Percentiles rank a stretch among this genome's conserved stretches.
phyloP scores from a whole-genome alignment of 2,888 invertebrate species.

The Alitta virens region DNA sequence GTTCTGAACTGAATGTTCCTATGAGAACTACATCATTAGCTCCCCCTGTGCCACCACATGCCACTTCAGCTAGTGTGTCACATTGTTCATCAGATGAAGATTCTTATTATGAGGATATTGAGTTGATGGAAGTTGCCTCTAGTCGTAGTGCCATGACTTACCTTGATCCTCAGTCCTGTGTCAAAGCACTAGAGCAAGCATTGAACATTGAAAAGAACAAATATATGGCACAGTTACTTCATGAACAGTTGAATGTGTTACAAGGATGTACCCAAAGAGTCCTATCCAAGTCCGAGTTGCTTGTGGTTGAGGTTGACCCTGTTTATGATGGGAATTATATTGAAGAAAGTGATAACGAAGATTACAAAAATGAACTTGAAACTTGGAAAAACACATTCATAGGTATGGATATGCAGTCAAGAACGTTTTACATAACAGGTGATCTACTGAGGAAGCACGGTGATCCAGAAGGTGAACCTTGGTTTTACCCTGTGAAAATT shows the following conservation, averaged over 20 bases:
- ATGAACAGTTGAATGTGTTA: background rate
- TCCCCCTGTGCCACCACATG: too few species aligned
- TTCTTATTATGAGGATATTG: slow-evolving; percentile 35
- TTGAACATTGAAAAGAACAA: slow-evolving; percentile 1
- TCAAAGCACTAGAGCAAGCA: slow-evolving; percentile 11
- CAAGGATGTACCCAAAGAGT: slow-evolving; percentile 8
- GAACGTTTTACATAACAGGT: slow-evolving; percentile 26
- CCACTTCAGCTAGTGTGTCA: too few species aligned
- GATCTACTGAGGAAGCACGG: slow-evolving; percentile 26
- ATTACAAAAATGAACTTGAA: background rate
- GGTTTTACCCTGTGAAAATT: slow-evolving; percentile 32
- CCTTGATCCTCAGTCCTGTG: slow-evolving; percentile 28
- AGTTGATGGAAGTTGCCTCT: slow-evolving; percentile 15
- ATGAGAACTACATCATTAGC: too few species aligned
- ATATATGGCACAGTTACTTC: slow-evolving; percentile 1
- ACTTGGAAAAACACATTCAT: slow-evolving; percentile 13
- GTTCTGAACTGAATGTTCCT: too few species aligned
- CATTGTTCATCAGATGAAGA: slow-evolving; percentile 19
- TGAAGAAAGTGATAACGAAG: background rate
- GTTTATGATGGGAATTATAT: background rate
- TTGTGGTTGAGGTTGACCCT: background rate
- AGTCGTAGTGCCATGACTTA: slow-evolving; percentile 17
- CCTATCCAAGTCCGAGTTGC: background rate
- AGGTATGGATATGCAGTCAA: slow-evolving; percentile 27
- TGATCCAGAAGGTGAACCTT: slow-evolving; percentile 30